Evolutionary conservation across 2,113 vertebrate species (phyloP).

Genomic region (Dicaeum eximium): DNA sequence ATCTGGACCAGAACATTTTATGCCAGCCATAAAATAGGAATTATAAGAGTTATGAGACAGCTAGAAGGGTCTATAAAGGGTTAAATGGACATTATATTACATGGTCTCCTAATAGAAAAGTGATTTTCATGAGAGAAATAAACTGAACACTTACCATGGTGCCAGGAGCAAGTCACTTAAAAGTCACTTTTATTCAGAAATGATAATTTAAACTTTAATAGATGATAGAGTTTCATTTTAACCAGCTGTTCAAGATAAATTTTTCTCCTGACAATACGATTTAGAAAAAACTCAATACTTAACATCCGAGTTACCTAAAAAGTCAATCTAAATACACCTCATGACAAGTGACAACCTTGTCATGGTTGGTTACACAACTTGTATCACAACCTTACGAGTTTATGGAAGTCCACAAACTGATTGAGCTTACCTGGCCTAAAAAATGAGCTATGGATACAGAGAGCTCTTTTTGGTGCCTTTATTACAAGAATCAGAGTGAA

Average conservation of each 20-base stretch:
- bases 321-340: constrained; percentile 40
- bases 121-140: not conserved
- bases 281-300: constrained; percentile 18
- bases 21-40: not conserved
- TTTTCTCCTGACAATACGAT: constrained; percentile 15
- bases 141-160: not conserved
- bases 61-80: not conserved
- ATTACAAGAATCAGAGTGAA: not conserved
- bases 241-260: constrained; percentile 6
- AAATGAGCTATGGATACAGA: not conserved
- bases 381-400: not conserved
- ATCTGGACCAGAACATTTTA: not conserved
- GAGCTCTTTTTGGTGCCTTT: not conserved
- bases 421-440: not conserved
- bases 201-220: not conserved
- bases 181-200: constrained; percentile 44
- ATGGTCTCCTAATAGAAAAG: not conserved
- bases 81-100: constrained; percentile 2
- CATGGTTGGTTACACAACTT: constrained; percentile 47
- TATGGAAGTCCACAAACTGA: not conserved
- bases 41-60: not conserved
- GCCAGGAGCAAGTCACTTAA: constrained; percentile 17
- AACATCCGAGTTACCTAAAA: not conserved
- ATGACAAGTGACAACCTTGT: constrained; percentile 36
- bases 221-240: not conserved